Conservation (phyloP, 1,140 invertebrate species). For the Oppia nitens region DNA sequence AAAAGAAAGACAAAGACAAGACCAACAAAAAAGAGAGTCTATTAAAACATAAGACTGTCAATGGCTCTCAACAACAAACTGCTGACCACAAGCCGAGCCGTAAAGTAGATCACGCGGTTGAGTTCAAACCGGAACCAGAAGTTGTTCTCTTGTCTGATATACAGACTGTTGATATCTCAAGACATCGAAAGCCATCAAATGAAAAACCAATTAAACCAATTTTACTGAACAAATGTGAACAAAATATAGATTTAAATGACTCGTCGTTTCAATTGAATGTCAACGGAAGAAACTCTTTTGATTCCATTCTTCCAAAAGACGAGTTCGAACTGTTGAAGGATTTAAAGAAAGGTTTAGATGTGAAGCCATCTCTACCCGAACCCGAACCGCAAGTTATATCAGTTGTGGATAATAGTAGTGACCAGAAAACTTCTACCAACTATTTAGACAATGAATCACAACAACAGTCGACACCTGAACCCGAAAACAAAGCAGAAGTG, state of each 20-base stretch:
- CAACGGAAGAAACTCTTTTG: background rate
- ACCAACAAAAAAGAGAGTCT: conserved; percentile 11
- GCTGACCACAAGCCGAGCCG: background rate
- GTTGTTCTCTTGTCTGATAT: background rate
- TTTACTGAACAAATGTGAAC: background rate
- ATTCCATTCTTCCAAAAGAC: background rate
- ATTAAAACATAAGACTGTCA: background rate
- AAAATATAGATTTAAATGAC: background rate
- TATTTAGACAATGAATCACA: background rate
- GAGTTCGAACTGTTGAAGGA: background rate
- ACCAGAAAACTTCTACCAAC: background rate
- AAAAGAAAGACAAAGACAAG: conserved; percentile 17
- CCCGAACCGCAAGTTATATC: background rate
- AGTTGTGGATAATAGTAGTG: background rate
- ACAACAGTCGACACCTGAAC: background rate
- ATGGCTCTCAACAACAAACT: background rate
- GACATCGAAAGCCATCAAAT: background rate
- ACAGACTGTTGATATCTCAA: conserved; percentile 4
- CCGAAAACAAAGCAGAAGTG: background rate
- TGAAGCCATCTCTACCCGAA: background rate
- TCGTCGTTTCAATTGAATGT: background rate
- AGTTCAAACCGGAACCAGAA: conserved; percentile 5
- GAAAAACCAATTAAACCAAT: conserved; percentile 5
- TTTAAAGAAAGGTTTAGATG: background rate
- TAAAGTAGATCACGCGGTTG: background rate